These are phyloP conservation scores for Taurulus bubalis DNA, from an alignment of 2,113 vertebrate species.

Conservation along the genomic window DNA sequence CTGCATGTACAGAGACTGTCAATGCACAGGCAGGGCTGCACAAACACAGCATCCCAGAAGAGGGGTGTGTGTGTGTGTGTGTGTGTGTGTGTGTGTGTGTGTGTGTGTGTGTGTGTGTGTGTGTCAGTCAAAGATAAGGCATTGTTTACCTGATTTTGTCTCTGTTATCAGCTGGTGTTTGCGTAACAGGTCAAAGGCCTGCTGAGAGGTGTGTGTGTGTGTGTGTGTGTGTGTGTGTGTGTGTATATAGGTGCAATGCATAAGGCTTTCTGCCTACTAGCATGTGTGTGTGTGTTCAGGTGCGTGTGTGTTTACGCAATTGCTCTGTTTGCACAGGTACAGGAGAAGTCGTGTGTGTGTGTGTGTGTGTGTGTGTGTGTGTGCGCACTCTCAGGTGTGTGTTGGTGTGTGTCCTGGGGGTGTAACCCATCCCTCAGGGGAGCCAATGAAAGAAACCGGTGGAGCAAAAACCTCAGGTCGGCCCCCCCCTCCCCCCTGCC, in stretches of 20 bases:
- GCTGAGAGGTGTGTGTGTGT: conserved; percentile 14
- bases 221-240: conserved; percentile 22
- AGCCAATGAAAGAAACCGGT: conserved; percentile 83
- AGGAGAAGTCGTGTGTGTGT: conserved; percentile 5
- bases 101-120: conserved; percentile 14
- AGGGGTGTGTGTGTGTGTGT: not conserved
- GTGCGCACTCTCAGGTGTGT: conserved; percentile 29
- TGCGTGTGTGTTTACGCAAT: conserved; percentile 40
- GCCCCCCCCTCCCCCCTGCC: conserved; percentile 45
- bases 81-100: conserved; percentile 28
- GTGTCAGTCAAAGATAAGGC: conserved; percentile 55
- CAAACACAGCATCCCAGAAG: conserved; percentile 1
- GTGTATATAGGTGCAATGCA: not conserved
- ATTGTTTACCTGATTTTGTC: conserved; percentile 71
- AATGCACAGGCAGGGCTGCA: conserved; percentile 1
- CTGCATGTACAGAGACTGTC: not conserved
- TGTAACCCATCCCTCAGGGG: conserved; percentile 70
- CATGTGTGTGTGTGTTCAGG: not conserved
- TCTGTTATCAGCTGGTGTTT: conserved; percentile 68
- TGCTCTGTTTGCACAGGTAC: conserved; percentile 49
- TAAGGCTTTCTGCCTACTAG: conserved; percentile 19
- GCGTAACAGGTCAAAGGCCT: conserved; percentile 76
- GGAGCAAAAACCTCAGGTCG: conserved; percentile 81
- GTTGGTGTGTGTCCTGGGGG: conserved; percentile 50
- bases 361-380: conserved; percentile 25